phyloP scores from a whole-genome alignment of 30 jellyfish, hydroid and myxozoan species.

The Sanderia malayensis region DNA sequence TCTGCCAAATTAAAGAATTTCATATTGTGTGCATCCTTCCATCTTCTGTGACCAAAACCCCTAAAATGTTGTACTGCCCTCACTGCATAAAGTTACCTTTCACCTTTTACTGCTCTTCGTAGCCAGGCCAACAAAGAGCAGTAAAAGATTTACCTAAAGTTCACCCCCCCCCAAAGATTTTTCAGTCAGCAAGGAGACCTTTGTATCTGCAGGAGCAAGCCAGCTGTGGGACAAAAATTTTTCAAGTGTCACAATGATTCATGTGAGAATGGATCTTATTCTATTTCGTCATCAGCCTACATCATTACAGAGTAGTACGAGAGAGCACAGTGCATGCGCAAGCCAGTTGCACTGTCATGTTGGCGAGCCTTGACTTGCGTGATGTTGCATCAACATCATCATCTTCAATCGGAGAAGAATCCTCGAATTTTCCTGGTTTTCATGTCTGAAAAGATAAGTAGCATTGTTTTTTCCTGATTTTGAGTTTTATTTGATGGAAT shows the following conservation, averaged over 20 bases:
- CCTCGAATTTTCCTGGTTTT: too few relatives aligned
- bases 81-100: slow-evolving; percentile 42
- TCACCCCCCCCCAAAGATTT: slow-evolving; percentile 19
- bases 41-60: slow-evolving; percentile 7
- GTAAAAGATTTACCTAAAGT: slow-evolving; percentile 28
- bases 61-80: background rate
- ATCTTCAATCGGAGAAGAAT: too few relatives aligned
- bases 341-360: too few relatives aligned
- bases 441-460: too few relatives aligned
- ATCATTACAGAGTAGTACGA: too few relatives aligned
- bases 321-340: too few relatives aligned
- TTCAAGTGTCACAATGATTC: slow-evolving; percentile 31
- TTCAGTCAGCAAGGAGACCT: slow-evolving; percentile 14
- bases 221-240: slow-evolving; percentile 21
- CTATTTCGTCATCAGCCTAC: too few relatives aligned
- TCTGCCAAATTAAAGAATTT: slow-evolving; percentile 13
- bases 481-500: too few relatives aligned
- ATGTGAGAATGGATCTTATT: slow-evolving; percentile 33
- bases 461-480: too few relatives aligned
- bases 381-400: too few relatives aligned
- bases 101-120: too few relatives aligned
- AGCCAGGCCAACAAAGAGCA: slow-evolving; percentile 25
- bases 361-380: too few relatives aligned
- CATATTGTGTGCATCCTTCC: slow-evolving; percentile 1
- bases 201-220: slow-evolving; percentile 51